Evolutionary conservation across 2,888 invertebrate species (phyloP), one percentile per base, ranked within the genome.

Genomic region (Oxytorus armatus): DNA sequence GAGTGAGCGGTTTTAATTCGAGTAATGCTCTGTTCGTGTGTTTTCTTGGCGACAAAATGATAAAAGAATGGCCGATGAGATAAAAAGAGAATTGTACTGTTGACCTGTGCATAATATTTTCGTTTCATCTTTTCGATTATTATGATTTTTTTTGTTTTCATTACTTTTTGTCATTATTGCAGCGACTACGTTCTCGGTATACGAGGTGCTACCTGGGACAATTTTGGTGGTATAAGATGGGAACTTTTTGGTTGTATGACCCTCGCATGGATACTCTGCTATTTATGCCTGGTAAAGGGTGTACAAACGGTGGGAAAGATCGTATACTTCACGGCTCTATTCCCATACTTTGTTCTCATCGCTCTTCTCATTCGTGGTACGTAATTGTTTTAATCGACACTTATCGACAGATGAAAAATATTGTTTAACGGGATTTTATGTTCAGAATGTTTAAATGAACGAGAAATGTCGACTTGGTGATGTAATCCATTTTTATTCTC

Each of bases 231-330:
- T 0, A 93, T 98, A 18, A 94, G 96, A 84, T 97, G 96, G 96
- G 96, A 97, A 90, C 92, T 98, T 69, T 96, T 96, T 0, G 93
- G 96, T 3, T 96, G 96, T 84, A 93, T 98, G 3, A 92, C 96
- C 36, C 92, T 96, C 0, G 95, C 96, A 0, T 98, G 98, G 98
- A 88, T 97, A 61, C 92, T 97, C 83, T 96, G 97, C 79, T 98
- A 96, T 92, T 94, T 98, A 85, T 97, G 97, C 90, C 96, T 98
- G 78, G 96, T 97, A 91, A 96, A 90, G 94, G 96, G 97, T 36
- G 97, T 98, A 82, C 96, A 97, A 92, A 97, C 97, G 88, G 96
- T 97, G 0, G 98, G 98, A 55, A 98, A 97, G 94, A 96, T 96
- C 53, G 95, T 95, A 7, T 95, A 95, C 89, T 95, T 96, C 87